Conservation (phyloP, 2,888 invertebrate genomes). For the Drosophila paranaensis region DNA sequence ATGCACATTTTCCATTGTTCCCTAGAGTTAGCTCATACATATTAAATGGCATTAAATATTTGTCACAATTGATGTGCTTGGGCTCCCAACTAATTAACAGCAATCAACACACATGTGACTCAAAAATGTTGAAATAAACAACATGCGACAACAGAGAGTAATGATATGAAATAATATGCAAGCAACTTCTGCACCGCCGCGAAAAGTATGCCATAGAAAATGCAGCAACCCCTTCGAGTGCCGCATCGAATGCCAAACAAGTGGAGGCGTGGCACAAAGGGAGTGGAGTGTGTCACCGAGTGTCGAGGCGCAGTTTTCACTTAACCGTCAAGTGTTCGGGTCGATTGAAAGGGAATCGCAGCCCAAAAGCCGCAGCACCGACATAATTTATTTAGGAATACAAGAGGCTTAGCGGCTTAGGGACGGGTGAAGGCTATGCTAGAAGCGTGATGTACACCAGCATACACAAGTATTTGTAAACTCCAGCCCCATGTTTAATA, state of each 20-base stretch:
- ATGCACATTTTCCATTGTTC: slow-evolving; percentile 24
- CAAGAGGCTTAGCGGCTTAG: background rate
- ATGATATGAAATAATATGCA: background rate
- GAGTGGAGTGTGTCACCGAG: slow-evolving; percentile 12
- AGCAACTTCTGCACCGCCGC: slow-evolving; percentile 3
- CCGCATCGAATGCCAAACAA: slow-evolving; percentile 43
- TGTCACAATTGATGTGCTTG: slow-evolving; percentile 22
- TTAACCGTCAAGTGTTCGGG: slow-evolving; percentile 51
- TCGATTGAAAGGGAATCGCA: slow-evolving; percentile 64
- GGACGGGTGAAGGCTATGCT: background rate
- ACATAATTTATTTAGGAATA: slow-evolving; percentile 68
- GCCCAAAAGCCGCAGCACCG: slow-evolving; percentile 62
- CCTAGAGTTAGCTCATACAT: slow-evolving; percentile 36
- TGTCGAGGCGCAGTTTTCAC: slow-evolving; percentile 50
- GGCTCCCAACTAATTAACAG: slow-evolving; percentile 56
- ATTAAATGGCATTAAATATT: slow-evolving; percentile 36
- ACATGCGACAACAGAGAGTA: background rate
- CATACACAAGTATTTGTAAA: slow-evolving; percentile 35
- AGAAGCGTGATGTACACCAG: slow-evolving; percentile 9
- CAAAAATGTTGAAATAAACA: slow-evolving; percentile 28
- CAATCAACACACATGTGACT: slow-evolving; percentile 43
- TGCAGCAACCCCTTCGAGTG: slow-evolving; percentile 57
- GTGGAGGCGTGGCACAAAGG: slow-evolving; percentile 1
- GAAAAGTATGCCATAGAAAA: slow-evolving; percentile 50
- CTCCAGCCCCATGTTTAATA: slow-evolving; percentile 60